Conservation (phyloP, 2,113 vertebrate species). For the Chaenogobius annularis region DNA sequence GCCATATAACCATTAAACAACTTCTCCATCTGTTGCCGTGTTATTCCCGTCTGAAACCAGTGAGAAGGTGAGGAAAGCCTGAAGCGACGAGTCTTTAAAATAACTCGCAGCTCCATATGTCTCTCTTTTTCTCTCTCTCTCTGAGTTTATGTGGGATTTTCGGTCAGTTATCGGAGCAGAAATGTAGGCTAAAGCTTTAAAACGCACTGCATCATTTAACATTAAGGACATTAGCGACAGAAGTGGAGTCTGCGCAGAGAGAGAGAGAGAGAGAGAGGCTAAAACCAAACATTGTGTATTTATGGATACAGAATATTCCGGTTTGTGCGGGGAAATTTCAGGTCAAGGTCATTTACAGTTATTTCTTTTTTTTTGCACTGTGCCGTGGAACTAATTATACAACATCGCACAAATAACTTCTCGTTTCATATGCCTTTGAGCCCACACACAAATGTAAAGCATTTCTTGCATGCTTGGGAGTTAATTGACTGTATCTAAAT, state of each 20-base stretch:
- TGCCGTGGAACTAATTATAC: neutral
- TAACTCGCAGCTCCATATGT: conserved; percentile 22
- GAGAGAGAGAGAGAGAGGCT: neutral
- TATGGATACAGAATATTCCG: neutral
- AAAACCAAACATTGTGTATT: neutral
- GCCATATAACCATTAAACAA: conserved; percentile 1
- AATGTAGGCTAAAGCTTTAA: conserved; percentile 14
- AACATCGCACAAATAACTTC: neutral
- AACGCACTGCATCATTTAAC: conserved; percentile 16
- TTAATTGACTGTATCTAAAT: neutral
- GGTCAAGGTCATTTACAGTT: neutral
- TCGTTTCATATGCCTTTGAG: neutral
- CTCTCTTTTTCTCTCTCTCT: conserved; percentile 18
- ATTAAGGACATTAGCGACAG: conserved; percentile 6
- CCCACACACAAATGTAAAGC: neutral
- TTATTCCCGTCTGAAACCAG: conserved; percentile 26
- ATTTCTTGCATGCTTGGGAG: neutral
- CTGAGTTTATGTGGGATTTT: conserved; percentile 23
- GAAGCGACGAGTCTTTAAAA: conserved; percentile 16
- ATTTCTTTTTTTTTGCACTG: neutral
- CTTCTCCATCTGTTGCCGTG: conserved; percentile 22
- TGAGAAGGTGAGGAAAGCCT: conserved; percentile 14
- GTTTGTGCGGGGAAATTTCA: neutral
- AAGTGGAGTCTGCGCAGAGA: neutral
- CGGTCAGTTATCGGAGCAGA: conserved; percentile 12